Evolutionary conservation across 2,888 invertebrate species (phyloP), one percentile per base, ranked within the genome.

Genomic region (Argynnis bischoffii): DNA sequence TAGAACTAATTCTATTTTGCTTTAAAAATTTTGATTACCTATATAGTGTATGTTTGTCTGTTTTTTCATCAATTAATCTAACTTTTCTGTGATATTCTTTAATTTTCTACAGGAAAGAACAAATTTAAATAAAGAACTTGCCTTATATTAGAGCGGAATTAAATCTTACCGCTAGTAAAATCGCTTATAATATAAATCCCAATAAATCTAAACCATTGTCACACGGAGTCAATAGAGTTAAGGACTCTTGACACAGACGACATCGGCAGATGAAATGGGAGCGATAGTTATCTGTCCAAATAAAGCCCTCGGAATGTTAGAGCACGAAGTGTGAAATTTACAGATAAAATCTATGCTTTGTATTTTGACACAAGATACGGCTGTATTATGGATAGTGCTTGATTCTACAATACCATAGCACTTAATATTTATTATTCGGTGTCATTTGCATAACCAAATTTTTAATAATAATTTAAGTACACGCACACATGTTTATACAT

Each of bases 291-390:
- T 89, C 89, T 77, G 70, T 63, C 74, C 74, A 82, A 83, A 86
- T 85, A 86, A 86, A 87, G 82, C 80, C 86, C 87, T 78, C 75
- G 80, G 81, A 79, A 82, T 80, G 79, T 80, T 79, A 77, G 78
- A 83, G 87, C 81, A 82, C 81, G 79, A 82, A 87, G 89, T 89
- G 90, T 90, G 86, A 90, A 89, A 90, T 90, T 69, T 84, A 81
- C 77, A 81, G 90, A 90, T 90, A 74, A 73, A 89, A 90, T 90
- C 89, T 81, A 48, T 72, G 59, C 67, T 70, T 79, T 73, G 74
- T 77, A 71, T 78, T 77, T 75, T 81, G 76, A 79, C 75, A 76
- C 67, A 69, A 69, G 66, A 64, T 72, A 76, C 74, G 76, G 76
- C 69, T 75, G 70, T 70, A 73, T 69, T 72, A 69, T 61, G 35